Percentiles rank a stretch among this genome's conserved stretches.
Conservation (phyloP, 2,113 vertebrate genomes). For the Hyperoodon ampullatus region DNA sequence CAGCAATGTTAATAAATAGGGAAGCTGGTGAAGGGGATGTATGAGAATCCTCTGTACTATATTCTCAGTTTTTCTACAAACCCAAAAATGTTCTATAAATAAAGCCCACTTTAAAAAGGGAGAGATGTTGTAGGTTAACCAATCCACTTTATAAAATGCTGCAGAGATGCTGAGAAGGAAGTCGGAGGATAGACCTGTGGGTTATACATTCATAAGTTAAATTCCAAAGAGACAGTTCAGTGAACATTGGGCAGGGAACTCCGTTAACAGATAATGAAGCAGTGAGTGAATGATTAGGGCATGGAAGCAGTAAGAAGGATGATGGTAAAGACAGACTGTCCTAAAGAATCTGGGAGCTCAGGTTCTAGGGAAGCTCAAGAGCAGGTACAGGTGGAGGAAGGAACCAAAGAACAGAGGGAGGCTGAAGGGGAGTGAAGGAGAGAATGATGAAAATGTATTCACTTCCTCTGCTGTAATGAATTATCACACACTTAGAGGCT, state of each 20-base stretch:
- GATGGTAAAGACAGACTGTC: neutral
- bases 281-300: neutral
- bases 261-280: neutral
- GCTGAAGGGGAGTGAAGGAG: neutral
- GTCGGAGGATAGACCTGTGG: neutral
- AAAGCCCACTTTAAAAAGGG: neutral
- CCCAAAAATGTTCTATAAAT: neutral
- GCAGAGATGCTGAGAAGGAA: neutral
- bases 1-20: neutral
- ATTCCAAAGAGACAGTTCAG: neutral
- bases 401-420: neutral
- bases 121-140: neutral
- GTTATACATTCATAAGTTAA: neutral
- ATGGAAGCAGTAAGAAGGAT: neutral
- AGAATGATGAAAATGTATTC: neutral
- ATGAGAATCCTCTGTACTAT: neutral
- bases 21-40: neutral
- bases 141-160: neutral
- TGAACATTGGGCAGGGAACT: neutral
- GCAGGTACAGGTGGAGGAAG: neutral
- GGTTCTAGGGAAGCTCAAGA: neutral
- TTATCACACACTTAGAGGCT: neutral
- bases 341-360: neutral
- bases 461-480: neutral
- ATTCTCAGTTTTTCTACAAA: neutral